Evolutionary conservation across 2,888 invertebrate genomes (phyloP), one percentile per base, ranked within the genome.

Genomic region (Aleiodes alternator): DNA sequence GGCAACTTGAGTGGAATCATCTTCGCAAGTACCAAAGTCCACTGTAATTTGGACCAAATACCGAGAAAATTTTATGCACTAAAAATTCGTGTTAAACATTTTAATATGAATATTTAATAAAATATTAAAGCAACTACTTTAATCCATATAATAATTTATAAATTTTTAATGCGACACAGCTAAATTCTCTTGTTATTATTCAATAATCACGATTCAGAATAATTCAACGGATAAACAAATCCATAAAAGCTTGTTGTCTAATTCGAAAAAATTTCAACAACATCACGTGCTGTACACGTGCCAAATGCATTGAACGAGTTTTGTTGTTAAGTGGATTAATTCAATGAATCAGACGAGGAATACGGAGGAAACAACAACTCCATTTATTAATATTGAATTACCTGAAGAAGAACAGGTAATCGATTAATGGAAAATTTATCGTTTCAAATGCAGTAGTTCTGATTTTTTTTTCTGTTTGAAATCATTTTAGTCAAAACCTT

Each of bases 1-100:
- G 81, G 81, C 81, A 81, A 79, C 77, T 77, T 51, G n/a, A 16
- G 12, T 48, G 48, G 48, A 43, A 23, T 12, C 31, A 29, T 14
- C 29, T n/a, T n/a, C 9, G 68, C 51, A 31, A 7, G 43, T 61
- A 50, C 9, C 66, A 66, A 68, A 68, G 68, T 68, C 68, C 51
- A 68, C 43, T 9, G 50, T 38, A 31, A 57, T 43, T 43, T 12
- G 12, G 61, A 61, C 14, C 31, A 61, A 61, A 38, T 61, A 38
- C 38, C 11, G 43, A 43, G 7, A 43, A 7, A 9, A 43, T 43
- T 43, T 43, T 9, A 43, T 43, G 9, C 7, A 43, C 43, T 43
- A 43, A 43, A 43, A 43, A 43, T 43, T 11, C 43, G 43, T 43
- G 11, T 43, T 8, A 43, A 43, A 7, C 9, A 43, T 43, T 7